Evolutionary conservation across 2,797 vertebrate species (phyloP).

Genomic region (Tokudaia tokunoshimensis): DNA sequence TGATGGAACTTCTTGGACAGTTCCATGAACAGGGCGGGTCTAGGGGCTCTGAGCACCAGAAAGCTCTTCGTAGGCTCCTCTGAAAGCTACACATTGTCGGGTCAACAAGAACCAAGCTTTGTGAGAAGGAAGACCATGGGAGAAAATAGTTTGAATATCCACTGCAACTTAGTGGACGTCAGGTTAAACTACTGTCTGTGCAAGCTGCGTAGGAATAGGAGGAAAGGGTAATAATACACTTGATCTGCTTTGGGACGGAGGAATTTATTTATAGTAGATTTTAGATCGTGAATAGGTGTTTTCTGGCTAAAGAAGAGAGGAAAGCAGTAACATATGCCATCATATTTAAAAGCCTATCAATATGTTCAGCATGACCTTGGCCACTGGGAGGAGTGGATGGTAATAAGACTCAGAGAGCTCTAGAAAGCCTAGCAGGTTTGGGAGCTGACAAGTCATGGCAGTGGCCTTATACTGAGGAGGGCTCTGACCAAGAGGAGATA

Average conservation of each 20-base stretch:
- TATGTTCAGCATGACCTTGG: neutral
- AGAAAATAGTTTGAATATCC: neutral
- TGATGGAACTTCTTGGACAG: neutral
- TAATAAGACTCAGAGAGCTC: neutral
- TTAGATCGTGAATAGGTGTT: conserved; percentile 35
- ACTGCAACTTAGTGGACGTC: neutral
- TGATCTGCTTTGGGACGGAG: neutral
- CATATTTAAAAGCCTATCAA: neutral
- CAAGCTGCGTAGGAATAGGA: neutral
- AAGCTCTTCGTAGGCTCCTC: neutral
- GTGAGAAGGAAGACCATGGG: neutral
- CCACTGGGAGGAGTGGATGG: too few relatives aligned
- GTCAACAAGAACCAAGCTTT: neutral
- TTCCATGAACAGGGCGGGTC: neutral
- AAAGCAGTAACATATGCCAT: neutral
- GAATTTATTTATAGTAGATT: neutral
- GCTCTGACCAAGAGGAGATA: fast-evolving
- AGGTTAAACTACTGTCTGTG: neutral
- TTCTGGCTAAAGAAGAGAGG: neutral
- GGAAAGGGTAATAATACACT: neutral
- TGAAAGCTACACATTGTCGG: neutral
- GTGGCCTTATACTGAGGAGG: neutral
- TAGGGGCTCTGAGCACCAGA: neutral
- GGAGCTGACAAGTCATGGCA: neutral
- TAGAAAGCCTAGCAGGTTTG: neutral